phyloP scores from a whole-genome alignment of 1,140 invertebrate species.

The Heliconius congener region DNA sequence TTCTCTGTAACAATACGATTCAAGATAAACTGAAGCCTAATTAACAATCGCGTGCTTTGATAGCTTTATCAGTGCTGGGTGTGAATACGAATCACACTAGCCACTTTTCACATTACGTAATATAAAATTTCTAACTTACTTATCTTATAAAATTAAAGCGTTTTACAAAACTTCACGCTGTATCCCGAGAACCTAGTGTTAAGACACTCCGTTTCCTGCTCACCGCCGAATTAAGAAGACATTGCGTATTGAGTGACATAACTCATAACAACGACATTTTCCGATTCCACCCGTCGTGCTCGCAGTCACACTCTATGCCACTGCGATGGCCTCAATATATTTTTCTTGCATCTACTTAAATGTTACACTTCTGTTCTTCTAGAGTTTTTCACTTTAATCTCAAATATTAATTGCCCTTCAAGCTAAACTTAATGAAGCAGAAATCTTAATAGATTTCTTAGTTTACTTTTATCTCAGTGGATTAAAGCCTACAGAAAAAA shows the following conservation, averaged over 20 bases:
- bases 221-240: too few relatives aligned
- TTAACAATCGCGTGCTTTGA: constrained; percentile 54
- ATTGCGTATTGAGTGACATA: too few relatives aligned
- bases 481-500: neutral
- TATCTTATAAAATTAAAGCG: too few relatives aligned
- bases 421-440: neutral
- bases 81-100: constrained; percentile 16
- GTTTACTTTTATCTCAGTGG: neutral
- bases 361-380: neutral
- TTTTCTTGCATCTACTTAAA: too few relatives aligned
- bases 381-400: too few relatives aligned
- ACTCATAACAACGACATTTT: too few relatives aligned
- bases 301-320: too few relatives aligned
- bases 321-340: too few relatives aligned
- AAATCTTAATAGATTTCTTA: neutral
- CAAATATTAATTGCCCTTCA: neutral
- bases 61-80: constrained; percentile 41
- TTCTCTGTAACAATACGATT: neutral
- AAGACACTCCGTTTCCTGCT: too few relatives aligned
- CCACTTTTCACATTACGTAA: constrained; percentile 19
- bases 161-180: too few relatives aligned
- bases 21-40: constrained; percentile 43
- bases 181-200: too few relatives aligned
- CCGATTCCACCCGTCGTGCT: too few relatives aligned
- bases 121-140: neutral